A percentile compares a stretch with the other conserved stretches of the same genome.
Evolutionary conservation across 2,888 invertebrate genomes (phyloP).

Genomic region (Ernsta delagoae): DNA sequence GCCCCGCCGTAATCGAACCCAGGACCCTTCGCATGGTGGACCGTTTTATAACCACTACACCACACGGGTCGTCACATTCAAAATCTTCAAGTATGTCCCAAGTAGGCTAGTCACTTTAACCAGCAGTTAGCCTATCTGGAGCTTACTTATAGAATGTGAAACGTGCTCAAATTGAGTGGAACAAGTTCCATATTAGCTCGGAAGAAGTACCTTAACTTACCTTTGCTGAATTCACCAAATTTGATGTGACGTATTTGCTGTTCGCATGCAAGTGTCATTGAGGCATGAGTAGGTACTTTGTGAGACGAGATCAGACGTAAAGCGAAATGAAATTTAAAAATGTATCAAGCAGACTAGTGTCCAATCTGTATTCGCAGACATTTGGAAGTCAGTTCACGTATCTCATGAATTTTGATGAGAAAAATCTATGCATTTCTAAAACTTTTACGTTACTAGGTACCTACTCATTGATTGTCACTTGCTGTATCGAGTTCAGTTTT

Average conservation of each 20-base stretch:
- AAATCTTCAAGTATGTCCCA: too few relatives aligned
- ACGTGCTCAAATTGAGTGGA: too few relatives aligned
- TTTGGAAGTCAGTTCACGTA: not conserved
- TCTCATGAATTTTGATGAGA: slow-evolving; percentile 3
- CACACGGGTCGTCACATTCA: too few relatives aligned
- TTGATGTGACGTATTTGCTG: not conserved
- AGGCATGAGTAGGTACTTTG: not conserved
- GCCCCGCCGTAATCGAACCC: too few relatives aligned
- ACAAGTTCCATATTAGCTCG: too few relatives aligned
- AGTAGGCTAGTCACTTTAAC: too few relatives aligned
- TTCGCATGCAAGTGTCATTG: not conserved
- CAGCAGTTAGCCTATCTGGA: too few relatives aligned
- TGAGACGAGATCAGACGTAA: slow-evolving; percentile 3
- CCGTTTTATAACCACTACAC: too few relatives aligned
- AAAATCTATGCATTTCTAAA: slow-evolving; percentile 9
- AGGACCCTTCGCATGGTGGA: too few relatives aligned
- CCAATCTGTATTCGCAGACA: slow-evolving; percentile 6
- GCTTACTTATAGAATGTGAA: too few relatives aligned
- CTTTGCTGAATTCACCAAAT: not conserved
- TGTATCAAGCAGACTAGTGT: not conserved
- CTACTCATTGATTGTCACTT: slow-evolving; percentile 1
- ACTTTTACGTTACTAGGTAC: not conserved
- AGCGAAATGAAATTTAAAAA: slow-evolving; percentile 6
- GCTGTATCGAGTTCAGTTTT: not conserved
- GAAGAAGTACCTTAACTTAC: too few relatives aligned